Base-by-base conservation (phyloP, 2,113 vertebrate genomes). In the Pholis gunnellus region DNA sequence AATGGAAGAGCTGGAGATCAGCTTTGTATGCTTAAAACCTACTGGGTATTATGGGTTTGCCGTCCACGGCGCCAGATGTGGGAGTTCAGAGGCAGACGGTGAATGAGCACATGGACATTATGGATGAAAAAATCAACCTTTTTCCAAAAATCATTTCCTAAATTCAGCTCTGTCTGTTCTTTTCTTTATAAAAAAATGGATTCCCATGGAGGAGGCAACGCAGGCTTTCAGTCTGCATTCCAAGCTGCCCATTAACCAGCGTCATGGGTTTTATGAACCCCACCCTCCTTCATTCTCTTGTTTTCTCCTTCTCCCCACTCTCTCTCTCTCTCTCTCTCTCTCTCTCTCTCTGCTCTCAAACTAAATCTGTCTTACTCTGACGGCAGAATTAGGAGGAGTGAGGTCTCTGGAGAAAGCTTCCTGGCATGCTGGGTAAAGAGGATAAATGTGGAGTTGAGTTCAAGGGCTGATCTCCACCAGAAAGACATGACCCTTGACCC, bases 191-290 rank as follows among this genome's bases (percentile, higher is more conserved):
- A 75, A 91, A 83, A 84, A 79, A 89, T 46, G 31, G 77, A 88
- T 89, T 93, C 81, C 88, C 88, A 85, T 74, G 44, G 87, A 92
- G 79, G 67, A 87, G 88, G 85, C 50, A 83, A 81, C 50, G 52
- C 83, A 67, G 79, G 72, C 79, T 69, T 92, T 86, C 73, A 25
- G 72, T 42, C 91, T 61, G 81, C 93, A 94, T 93, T 93, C 91
- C 92, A 85, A 82, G 75, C 90, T 92, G 91, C 85, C 90, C 84
- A 86, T 94, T 92, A 95, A 92, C 81, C 85, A 89, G 86, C 87
- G 72, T 92, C 88, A 93, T 44, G 91, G 84, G 88, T 88, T 91
- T 79, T 76, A 88, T 91, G 88, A 87, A 84, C 85, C 76, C 84
- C 84, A 79, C 83, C 85, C 83, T 84, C 77, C 59, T 60, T 67